Evolutionary conservation across 2,797 vertebrate genomes (phyloP).

Genomic region (Sphenodon punctatus): DNA sequence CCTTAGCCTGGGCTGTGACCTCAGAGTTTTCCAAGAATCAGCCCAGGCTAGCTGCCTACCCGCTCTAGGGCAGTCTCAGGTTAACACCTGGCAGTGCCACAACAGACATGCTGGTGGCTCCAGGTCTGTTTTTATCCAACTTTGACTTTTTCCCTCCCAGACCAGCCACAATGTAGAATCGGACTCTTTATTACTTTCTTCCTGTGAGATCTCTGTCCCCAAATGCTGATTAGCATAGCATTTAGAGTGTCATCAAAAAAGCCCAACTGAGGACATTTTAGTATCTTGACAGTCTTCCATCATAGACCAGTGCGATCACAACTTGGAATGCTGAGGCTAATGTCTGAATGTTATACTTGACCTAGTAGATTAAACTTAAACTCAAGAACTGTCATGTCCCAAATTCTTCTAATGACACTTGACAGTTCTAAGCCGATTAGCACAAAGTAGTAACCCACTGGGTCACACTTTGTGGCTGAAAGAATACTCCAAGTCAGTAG

Average conservation of each 20-base stretch:
- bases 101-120: too few relatives aligned
- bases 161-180: background rate
- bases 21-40: too few relatives aligned
- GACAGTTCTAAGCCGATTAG: constrained; percentile 11
- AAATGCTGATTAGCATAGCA: constrained; percentile 14
- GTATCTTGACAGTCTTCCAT: constrained; percentile 46
- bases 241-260: constrained; percentile 24
- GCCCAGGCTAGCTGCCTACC: too few relatives aligned
- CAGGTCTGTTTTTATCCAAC: too few relatives aligned
- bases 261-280: constrained; percentile 14
- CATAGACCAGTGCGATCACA: constrained; percentile 1
- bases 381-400: background rate
- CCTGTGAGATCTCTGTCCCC: background rate
- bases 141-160: background rate
- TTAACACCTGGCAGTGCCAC: too few relatives aligned
- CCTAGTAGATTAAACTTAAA: constrained; percentile 34
- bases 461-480: background rate
- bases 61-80: too few relatives aligned
- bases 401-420: constrained; percentile 9
- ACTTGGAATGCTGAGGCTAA: constrained; percentile 35
- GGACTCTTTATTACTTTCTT: background rate
- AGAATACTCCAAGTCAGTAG: background rate
- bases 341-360: constrained; percentile 48
- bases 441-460: constrained; percentile 10
- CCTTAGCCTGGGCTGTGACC: too few relatives aligned